A percentile compares a stretch with the other conserved stretches of the same genome.
phyloP scores from a whole-genome alignment of 2,888 invertebrate species.

The Ypsolopha sequella region DNA sequence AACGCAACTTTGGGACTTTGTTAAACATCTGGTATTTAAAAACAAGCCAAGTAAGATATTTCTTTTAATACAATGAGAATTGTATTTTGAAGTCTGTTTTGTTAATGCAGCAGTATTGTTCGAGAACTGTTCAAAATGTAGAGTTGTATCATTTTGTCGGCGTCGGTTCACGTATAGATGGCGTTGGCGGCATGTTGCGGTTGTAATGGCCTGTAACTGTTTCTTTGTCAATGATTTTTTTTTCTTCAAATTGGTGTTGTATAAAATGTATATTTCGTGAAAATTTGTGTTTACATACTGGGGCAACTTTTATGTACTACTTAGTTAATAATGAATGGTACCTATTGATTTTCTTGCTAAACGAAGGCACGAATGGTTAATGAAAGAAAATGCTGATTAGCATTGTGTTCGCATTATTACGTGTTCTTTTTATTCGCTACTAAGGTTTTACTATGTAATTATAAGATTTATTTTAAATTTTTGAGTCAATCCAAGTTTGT shows the following conservation, averaged over 20 bases:
- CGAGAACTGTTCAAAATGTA: constrained; percentile 9
- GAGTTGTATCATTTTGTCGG: constrained; percentile 4
- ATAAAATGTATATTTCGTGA: background rate
- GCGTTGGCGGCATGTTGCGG: constrained; percentile 52
- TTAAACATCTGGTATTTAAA: too few species aligned
- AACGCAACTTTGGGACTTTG: too few species aligned
- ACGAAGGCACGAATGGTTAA: too few species aligned
- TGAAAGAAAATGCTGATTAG: too few species aligned
- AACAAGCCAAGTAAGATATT: too few species aligned
- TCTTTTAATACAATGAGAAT: background rate
- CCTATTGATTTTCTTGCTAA: too few species aligned
- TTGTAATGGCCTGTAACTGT: constrained; percentile 20
- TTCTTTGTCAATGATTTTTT: background rate
- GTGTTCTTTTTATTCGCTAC: too few species aligned
- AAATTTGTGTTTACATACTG: background rate
- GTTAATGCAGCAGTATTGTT: background rate
- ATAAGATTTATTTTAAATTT: too few species aligned
- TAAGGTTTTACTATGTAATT: too few species aligned
- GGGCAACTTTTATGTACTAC: background rate
- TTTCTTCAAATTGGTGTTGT: background rate
- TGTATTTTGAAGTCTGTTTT: background rate
- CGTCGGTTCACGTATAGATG: constrained; percentile 31
- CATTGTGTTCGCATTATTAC: too few species aligned
- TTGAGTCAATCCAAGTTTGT: too few species aligned
- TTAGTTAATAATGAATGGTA: too few species aligned